Conservation (phyloP, 1,140 invertebrate genomes). For the Hermetia illucens region DNA sequence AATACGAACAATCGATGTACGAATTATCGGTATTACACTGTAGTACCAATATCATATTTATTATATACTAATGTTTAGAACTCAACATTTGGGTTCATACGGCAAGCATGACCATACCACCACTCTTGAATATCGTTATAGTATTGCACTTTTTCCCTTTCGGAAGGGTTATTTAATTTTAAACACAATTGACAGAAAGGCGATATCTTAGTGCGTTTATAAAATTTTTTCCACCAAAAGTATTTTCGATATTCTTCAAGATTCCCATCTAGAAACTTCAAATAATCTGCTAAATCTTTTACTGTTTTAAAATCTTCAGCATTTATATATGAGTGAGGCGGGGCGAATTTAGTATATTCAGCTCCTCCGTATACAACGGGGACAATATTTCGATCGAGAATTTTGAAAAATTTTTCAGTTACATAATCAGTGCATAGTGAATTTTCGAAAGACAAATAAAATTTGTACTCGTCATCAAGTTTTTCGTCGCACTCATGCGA, state of each 20-base stretch:
- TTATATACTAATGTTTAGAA: no score
- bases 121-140: slow-evolving; percentile 23
- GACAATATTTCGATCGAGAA: slow-evolving; percentile 29
- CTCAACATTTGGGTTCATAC: slow-evolving; percentile 13
- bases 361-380: slow-evolving; percentile 42
- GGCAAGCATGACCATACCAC: slow-evolving; percentile 23
- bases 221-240: slow-evolving; percentile 37
- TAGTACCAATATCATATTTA: no score
- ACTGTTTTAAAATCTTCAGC: slow-evolving; percentile 36
- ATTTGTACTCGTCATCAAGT: slow-evolving; percentile 38
- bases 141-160: slow-evolving; percentile 13
- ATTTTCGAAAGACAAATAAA: slow-evolving; percentile 51
- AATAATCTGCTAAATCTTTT: slow-evolving; percentile 34
- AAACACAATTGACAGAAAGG: slow-evolving; percentile 26
- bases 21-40: no score
- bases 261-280: slow-evolving; percentile 33
- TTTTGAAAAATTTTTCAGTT: slow-evolving; percentile 41
- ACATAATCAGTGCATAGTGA: slow-evolving; percentile 38
- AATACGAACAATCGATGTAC: no score
- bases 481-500: slow-evolving; percentile 28
- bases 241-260: slow-evolving; percentile 32
- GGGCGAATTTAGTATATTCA: slow-evolving; percentile 37
- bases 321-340: slow-evolving; percentile 45
- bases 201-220: slow-evolving; percentile 15
- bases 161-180: slow-evolving; percentile 16